Evolutionary conservation across 2,888 invertebrate species (phyloP).

Genomic region (Corbicula japonica): DNA sequence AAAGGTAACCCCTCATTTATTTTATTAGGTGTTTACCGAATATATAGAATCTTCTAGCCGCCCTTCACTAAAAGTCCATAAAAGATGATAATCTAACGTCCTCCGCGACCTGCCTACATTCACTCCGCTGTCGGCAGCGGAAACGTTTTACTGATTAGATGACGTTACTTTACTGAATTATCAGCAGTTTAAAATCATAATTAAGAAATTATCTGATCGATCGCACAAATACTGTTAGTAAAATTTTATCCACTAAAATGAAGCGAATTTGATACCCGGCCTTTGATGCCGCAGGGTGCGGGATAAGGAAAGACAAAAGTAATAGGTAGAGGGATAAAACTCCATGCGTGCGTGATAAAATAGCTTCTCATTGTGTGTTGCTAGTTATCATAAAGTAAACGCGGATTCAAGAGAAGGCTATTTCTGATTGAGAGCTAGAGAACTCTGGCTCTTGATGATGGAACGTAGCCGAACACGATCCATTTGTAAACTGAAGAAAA

Average conservation of each 20-base stretch:
- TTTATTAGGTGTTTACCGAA: too few relatives aligned
- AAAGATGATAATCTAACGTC: too few relatives aligned
- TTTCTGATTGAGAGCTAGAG: too few relatives aligned
- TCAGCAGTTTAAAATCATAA: constrained; percentile 60
- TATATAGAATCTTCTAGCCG: too few relatives aligned
- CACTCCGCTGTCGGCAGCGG: too few relatives aligned
- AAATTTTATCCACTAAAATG: constrained; percentile 50
- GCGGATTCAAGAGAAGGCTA: constrained; percentile 12
- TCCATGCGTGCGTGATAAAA: constrained; percentile 29
- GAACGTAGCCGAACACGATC: too few relatives aligned
- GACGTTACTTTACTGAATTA: constrained; percentile 33
- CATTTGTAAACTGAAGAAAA: too few relatives aligned
- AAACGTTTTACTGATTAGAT: too few relatives aligned
- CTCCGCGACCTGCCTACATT: too few relatives aligned
- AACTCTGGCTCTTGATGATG: too few relatives aligned
- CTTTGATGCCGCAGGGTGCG: constrained; percentile 54
- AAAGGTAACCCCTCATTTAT: too few relatives aligned
- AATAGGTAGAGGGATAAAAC: constrained; percentile 58
- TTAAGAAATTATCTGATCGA: constrained; percentile 56
- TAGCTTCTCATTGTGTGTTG: constrained; percentile 20
- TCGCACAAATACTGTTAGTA: constrained; percentile 54
- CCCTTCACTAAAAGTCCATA: too few relatives aligned
- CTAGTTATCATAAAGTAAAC: constrained; percentile 23
- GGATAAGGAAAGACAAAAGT: constrained; percentile 60
- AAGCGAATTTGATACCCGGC: constrained; percentile 50